A percentile compares a stretch with the other conserved stretches of the same genome.
Evolutionary conservation across 2,113 vertebrate species (phyloP).

Genomic region (Oncorhynchus mykiss): DNA sequence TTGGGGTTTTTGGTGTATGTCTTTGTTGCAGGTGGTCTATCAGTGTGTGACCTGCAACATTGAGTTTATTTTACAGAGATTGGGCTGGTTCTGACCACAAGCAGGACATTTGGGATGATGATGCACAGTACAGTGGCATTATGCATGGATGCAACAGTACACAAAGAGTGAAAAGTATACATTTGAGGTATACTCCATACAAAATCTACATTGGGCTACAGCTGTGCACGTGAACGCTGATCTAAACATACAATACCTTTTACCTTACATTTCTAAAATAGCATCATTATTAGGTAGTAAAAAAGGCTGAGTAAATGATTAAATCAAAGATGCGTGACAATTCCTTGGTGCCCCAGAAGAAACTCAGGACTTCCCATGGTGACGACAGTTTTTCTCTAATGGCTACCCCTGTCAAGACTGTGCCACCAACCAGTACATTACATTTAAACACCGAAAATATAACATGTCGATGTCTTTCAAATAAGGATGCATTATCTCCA

Average conservation of each 20-base stretch:
- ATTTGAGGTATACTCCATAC: slow-evolving; percentile 20
- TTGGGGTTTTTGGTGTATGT: not conserved
- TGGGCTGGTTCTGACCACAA: not conserved
- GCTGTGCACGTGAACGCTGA: slow-evolving; percentile 36
- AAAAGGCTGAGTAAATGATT: slow-evolving; percentile 13
- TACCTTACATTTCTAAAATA: slow-evolving; percentile 34
- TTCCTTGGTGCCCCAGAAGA: not conserved
- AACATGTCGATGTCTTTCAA: not conserved
- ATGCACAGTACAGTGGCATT: slow-evolving; percentile 16
- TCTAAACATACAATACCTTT: slow-evolving; percentile 14
- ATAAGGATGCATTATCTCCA: not conserved
- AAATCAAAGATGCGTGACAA: slow-evolving; percentile 1
- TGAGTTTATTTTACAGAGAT: not conserved
- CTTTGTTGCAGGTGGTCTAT: not conserved
- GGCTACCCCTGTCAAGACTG: not conserved
- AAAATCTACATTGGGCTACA: slow-evolving; percentile 46
- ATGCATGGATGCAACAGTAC: slow-evolving; percentile 28
- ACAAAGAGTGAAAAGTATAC: slow-evolving; percentile 27
- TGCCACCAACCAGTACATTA: not conserved
- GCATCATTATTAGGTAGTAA: slow-evolving; percentile 13
- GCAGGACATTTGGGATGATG: slow-evolving; percentile 2
- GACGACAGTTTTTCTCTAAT: not conserved
- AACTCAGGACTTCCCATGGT: not conserved
- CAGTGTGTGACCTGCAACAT: not conserved
- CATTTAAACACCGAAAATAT: not conserved